Base-by-base conservation (phyloP, 2,113 vertebrate genomes). In the Callospermophilus lateralis region DNA sequence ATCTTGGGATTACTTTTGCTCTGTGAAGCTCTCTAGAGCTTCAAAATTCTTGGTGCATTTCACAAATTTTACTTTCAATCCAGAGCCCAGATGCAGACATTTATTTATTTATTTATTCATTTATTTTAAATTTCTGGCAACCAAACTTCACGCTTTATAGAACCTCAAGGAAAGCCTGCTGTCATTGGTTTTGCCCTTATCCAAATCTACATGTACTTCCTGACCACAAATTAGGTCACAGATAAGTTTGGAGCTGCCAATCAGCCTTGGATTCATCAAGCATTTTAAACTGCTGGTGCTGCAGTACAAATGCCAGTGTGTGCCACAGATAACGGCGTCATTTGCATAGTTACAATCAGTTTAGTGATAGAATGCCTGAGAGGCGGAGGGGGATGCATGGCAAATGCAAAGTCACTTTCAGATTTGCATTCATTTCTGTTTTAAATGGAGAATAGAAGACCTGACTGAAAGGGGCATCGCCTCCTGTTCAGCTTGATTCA, bases 311-410 rank as follows among this genome's bases (percentile, higher is more conserved):
- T 7, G 87, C 89, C 93, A 81, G 85, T 94, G 89, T 97, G 76
- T 79, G 95, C 80, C 93, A 65, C 92, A 94, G 94, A 98, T 95
- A 98, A 97, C 39, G 1, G 83, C 84, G 55, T 97, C 89, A 98
- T 98, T 97, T 98, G 96, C 98, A 98, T 97, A 98, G 95, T 95
- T 96, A 97, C 96, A 98, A 97, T 97, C 97, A 97, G 96, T 97
- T 95, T 95, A 94, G 93, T 90, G 87, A 94, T 68, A 96, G 95
- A 96, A 97, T 92, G 72, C 73, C 93, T 97, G 78, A 96, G 48
- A 53, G 65, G 68, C 34, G 92, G 94, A 81, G 85, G 85, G 30
- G 30, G 70, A 30, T 67, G 92, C 58, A 1, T 74, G 91, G 95
- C 67, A 89, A 96, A 81, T 76, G 15, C 55, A 95, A 97, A 84